Base-by-base conservation (phyloP, 2,888 invertebrate species). In the Euzetes globulus region DNA sequence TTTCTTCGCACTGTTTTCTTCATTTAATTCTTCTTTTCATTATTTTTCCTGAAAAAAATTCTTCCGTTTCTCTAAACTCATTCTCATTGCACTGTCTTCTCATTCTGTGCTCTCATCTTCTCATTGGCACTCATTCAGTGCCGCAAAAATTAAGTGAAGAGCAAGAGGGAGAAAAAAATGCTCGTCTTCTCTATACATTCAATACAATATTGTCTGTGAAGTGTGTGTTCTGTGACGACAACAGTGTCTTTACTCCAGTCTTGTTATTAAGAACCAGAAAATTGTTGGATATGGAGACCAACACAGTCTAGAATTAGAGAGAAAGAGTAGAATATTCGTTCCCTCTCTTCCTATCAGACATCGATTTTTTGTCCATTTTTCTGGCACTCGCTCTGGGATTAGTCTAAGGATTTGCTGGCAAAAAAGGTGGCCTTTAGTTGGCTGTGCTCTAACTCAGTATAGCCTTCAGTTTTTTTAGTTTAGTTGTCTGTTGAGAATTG, bases 401-500 rank as follows among this genome's bases (percentile, higher is more conserved):
- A 60, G 29, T 60, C 6, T 5, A 60, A 60, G 27, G 60, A 60
- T 60, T 60, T 29, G 27, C 27, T 60, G 33, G 11, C 11, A 60
- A 33, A 60, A 60, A 29, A 60, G n/a, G 27, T 60, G 27, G 60
- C 60, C 60, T 60, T 60, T 60, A 60, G 27, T 60, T 60, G 52
- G 15, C 19, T 52, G 52, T 47, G 3, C 47, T 3, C 47, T 47
- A 47, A 15, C 7, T n/a, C n/a, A n/a, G 4, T 19, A 19, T n/a
- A n/a, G 52, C 52, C 52, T 15, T 52, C 52, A 52, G 19, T 19
- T 52, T 52, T 47, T 47, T 47, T 47, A 17, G 47, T 47, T 60
- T 60, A 60, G 60, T 60, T 60, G 60, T 60, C 60, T 60, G 27
- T 17, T 17, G 60, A 60, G 60, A 60, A 60, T 60, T 60, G 60